Percentiles rank a stretch among this genome's conserved stretches.
Conservation (phyloP, 2,113 vertebrate genomes). For the Lathamus discolor region DNA sequence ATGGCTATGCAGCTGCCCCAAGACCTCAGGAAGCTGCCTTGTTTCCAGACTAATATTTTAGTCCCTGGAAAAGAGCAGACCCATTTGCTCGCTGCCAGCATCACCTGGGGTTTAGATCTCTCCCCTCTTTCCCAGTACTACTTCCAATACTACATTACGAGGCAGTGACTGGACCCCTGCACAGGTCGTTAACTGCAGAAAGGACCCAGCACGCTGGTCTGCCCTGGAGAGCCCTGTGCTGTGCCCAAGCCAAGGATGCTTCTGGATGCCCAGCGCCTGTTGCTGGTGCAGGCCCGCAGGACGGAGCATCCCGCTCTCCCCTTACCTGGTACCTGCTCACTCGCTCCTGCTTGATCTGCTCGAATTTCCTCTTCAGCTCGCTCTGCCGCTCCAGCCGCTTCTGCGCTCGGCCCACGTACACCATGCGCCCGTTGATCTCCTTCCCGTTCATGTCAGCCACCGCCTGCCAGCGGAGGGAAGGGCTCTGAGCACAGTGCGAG, state of each 20-base stretch:
- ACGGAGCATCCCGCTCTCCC: not conserved
- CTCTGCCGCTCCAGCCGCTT: conserved; percentile 91
- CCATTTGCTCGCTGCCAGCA: not conserved
- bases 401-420: conserved; percentile 93
- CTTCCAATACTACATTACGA: not conserved
- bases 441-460: conserved; percentile 93
- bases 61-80: not conserved
- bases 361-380: conserved; percentile 91
- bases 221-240: not conserved
- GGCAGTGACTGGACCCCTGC: not conserved
- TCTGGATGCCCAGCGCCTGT: rapidly evolving
- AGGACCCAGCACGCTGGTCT: not conserved
- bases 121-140: not conserved
- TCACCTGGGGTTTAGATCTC: not conserved
- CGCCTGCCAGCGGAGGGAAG: conserved; percentile 71
- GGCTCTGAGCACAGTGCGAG: not conserved
- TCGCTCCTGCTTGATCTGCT: conserved; percentile 92
- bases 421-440: conserved; percentile 84
- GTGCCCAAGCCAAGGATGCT: rapidly evolving
- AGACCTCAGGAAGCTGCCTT: not conserved
- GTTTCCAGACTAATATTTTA: not conserved
- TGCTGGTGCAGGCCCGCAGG: rapidly evolving
- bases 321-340: conserved; percentile 92
- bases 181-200: not conserved
- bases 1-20: not conserved